These are phyloP conservation scores for Rhopalosiphum padi DNA, from an alignment of 1,140 invertebrate genomes.

Conservation along the genomic window DNA sequence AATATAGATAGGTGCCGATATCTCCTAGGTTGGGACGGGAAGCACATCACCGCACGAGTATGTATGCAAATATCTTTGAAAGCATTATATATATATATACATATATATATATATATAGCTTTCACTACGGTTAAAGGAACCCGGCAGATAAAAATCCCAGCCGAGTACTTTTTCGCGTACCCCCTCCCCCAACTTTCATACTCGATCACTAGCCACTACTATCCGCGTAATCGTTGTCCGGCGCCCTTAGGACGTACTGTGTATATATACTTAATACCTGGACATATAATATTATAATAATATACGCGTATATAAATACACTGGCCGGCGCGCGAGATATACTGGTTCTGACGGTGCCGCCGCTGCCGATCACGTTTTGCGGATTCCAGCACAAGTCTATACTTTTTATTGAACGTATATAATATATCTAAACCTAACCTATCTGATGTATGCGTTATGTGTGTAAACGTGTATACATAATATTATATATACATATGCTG, in stretches of 20 bases:
- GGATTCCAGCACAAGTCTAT: conserved; percentile 39
- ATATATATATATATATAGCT: not conserved
- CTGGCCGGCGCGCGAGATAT: not conserved
- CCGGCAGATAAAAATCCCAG: not conserved
- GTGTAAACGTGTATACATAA: not conserved
- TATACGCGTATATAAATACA: not conserved
- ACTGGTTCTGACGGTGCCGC: not conserved
- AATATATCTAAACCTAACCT: not conserved
- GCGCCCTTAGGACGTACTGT: not conserved
- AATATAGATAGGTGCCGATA: not conserved
- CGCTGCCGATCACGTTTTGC: conserved; percentile 40
- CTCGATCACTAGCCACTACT: not conserved
- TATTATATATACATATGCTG: not conserved
- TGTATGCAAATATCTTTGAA: not conserved
- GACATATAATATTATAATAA: not conserved
- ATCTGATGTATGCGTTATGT: not conserved
- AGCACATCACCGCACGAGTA: not conserved
- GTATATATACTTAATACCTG: not conserved
- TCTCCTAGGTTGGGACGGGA: not conserved
- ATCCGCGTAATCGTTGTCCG: not conserved
- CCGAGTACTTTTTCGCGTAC: not conserved
- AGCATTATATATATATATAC: not conserved
- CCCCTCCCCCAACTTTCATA: not conserved
- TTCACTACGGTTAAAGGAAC: not conserved
- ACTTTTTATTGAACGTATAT: not conserved